phyloP scores from a whole-genome alignment of 2,113 vertebrate species.

The Vireo altiloquus region DNA sequence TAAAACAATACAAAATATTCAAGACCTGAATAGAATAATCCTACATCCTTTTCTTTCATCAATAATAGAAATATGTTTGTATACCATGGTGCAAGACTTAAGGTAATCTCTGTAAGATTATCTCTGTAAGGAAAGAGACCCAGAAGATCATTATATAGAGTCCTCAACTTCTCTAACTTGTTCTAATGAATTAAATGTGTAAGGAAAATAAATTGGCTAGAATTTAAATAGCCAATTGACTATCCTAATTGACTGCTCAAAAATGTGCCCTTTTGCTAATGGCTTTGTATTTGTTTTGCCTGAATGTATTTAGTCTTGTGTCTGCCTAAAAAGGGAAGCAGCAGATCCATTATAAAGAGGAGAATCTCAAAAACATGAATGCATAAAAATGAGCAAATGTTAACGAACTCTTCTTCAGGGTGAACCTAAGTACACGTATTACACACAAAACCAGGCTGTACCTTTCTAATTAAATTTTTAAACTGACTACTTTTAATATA shows the following conservation, averaged over 20 bases:
- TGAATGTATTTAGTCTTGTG: background rate
- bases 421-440: background rate
- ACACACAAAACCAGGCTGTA: background rate
- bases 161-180: background rate
- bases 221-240: slow-evolving; percentile 2
- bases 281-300: background rate
- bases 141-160: background rate
- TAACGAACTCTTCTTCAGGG: background rate
- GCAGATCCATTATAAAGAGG: background rate
- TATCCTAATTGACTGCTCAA: background rate
- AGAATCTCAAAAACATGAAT: background rate
- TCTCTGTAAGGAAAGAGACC: background rate
- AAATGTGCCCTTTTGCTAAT: slow-evolving; percentile 16
- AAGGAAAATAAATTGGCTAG: background rate
- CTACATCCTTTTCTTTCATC: background rate
- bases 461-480: slow-evolving; percentile 15
- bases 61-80: background rate
- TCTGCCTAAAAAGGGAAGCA: background rate
- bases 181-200: background rate
- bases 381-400: background rate
- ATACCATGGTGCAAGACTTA: background rate
- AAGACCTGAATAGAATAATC: background rate
- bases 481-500: slow-evolving; percentile 3
- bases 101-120: background rate
- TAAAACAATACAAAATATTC: background rate